Conservation (phyloP, 2,113 vertebrate species). For the Lota lota region DNA sequence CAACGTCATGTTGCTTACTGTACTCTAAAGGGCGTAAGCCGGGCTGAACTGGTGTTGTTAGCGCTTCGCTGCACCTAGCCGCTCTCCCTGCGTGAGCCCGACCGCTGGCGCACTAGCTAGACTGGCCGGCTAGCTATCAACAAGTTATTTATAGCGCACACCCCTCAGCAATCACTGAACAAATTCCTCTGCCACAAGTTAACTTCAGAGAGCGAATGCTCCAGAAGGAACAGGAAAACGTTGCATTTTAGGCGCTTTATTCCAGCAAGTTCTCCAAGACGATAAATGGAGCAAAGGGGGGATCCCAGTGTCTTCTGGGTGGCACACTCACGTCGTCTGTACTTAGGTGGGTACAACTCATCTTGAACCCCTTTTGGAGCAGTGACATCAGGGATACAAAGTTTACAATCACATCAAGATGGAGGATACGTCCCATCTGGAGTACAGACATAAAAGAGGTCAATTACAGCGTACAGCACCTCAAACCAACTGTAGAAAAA, state of each 20-base stretch:
- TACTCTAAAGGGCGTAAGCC: slow-evolving; percentile 2
- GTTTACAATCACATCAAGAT: not conserved
- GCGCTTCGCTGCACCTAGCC: not conserved
- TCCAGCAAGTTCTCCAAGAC: not conserved
- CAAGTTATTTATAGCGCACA: slow-evolving; percentile 51
- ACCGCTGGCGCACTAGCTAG: slow-evolving; percentile 14
- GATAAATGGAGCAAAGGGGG: slow-evolving; percentile 10
- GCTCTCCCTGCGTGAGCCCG: slow-evolving; percentile 1
- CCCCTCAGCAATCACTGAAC: slow-evolving; percentile 32
- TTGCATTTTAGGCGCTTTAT: not conserved
- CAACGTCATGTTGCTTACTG: not conserved
- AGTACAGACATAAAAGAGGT: slow-evolving; percentile 1
- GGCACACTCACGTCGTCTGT: not conserved
- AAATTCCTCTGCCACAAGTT: slow-evolving; percentile 44
- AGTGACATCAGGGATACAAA: not conserved
- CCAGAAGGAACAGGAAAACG: not conserved
- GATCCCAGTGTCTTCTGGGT: slow-evolving; percentile 2
- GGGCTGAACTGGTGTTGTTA: not conserved
- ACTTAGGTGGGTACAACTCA: not conserved
- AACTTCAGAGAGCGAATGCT: slow-evolving; percentile 26
- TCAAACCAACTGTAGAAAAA: slow-evolving; percentile 24
- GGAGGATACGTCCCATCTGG: not conserved
- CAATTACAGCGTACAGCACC: slow-evolving; percentile 20
- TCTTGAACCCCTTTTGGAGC: slow-evolving; percentile 1
- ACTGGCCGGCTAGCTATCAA: slow-evolving; percentile 32